phyloP scores from a whole-genome alignment of 92 coral and sea anemone species.

The Actinernus sp. region DNA sequence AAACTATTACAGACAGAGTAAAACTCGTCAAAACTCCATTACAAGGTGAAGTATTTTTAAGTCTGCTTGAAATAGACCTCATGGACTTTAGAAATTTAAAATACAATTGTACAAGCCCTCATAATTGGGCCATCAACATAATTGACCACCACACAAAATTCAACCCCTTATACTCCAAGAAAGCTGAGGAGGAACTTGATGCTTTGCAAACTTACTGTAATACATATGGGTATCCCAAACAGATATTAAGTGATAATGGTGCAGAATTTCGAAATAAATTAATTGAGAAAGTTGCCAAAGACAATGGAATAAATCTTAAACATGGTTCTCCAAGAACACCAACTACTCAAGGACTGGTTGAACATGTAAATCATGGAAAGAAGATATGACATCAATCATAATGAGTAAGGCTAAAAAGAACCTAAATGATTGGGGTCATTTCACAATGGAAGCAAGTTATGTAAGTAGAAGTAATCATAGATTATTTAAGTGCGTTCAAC shows the following conservation, averaged over 20 bases:
- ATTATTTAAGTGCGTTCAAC: too few relatives aligned
- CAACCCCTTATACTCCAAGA: conserved; percentile 19
- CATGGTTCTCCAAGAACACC: conserved; percentile 68
- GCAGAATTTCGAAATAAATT: conserved; percentile 42
- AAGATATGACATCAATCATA: conserved; percentile 30
- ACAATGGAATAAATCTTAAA: conserved; percentile 27
- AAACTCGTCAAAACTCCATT: conserved; percentile 41
- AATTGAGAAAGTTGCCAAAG: conserved; percentile 35
- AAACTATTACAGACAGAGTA: conserved; percentile 33
- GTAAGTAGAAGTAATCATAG: too few relatives aligned
- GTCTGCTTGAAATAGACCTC: conserved; percentile 27
- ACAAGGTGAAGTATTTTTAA: conserved; percentile 24
- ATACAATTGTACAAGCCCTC: conserved; percentile 31
- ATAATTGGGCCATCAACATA: conserved; percentile 46
- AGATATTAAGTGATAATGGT: conserved; percentile 39
- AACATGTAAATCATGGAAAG: conserved; percentile 40
- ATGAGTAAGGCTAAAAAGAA: conserved; percentile 25
- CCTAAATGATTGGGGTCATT: conserved; percentile 33
- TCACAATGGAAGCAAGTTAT: conserved; percentile 38
- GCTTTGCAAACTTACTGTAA: conserved; percentile 22
- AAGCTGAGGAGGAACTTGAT: conserved; percentile 31
- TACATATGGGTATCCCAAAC: conserved; percentile 50
- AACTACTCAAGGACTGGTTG: conserved; percentile 61
- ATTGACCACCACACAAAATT: too few relatives aligned
- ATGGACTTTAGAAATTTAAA: conserved; percentile 43